phyloP scores from a whole-genome alignment of 2,797 vertebrate genomes.

The Phrynocephalus guinanensis region DNA sequence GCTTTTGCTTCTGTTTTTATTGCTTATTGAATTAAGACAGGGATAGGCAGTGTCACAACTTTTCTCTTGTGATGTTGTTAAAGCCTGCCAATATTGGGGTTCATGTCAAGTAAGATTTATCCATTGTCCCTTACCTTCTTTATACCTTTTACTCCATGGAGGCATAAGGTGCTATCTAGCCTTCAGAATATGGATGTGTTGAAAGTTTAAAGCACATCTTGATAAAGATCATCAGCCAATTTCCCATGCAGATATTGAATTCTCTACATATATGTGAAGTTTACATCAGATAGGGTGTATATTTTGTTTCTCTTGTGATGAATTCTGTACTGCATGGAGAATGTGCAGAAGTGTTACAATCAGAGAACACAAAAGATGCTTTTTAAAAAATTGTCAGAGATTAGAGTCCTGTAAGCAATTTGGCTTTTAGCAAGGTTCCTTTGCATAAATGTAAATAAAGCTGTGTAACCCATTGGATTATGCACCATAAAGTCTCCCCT shows the following conservation, averaged over 20 bases:
- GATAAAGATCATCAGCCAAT: not conserved
- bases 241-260: not conserved
- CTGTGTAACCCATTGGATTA: not conserved
- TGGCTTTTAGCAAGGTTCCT: not conserved
- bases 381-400: not conserved
- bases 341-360: not conserved
- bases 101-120: not conserved
- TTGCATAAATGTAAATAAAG: not conserved
- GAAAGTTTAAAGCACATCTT: not conserved
- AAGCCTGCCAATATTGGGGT: not conserved
- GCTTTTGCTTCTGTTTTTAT: slow-evolving; percentile 7
- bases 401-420: not conserved
- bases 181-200: not conserved
- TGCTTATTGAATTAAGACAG: not conserved
- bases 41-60: not conserved
- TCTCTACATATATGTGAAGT: not conserved
- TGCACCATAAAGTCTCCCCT: no score
- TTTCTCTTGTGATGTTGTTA: not conserved
- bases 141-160: not conserved
- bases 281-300: not conserved
- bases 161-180: not conserved
- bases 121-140: not conserved
- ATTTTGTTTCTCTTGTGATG: not conserved
- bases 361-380: not conserved
- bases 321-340: not conserved